A percentile compares a stretch with the other conserved stretches of the same genome.
Conservation (phyloP, 2,888 invertebrate species). For the Volucella inflata region DNA sequence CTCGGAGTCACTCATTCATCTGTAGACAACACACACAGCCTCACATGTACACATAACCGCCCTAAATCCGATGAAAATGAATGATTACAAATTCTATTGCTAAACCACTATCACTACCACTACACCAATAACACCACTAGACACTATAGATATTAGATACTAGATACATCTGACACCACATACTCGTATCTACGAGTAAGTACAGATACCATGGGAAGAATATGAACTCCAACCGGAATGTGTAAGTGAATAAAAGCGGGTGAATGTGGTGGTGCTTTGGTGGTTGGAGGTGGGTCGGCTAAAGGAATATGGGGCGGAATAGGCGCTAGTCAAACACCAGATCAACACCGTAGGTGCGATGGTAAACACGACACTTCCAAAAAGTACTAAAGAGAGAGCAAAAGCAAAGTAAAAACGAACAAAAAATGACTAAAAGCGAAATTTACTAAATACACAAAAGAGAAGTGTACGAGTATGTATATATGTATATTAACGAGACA, state of each 20-base stretch:
- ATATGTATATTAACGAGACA: no score
- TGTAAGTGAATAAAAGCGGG: slow-evolving; percentile 67
- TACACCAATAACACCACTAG: slow-evolving; percentile 22
- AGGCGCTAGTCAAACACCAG: slow-evolving; percentile 79
- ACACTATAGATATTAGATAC: slow-evolving; percentile 1
- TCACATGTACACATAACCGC: slow-evolving; percentile 2
- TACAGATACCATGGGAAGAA: slow-evolving; percentile 34
- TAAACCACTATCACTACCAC: slow-evolving; percentile 17
- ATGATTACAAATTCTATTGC: slow-evolving; percentile 73
- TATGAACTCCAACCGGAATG: slow-evolving; percentile 66
- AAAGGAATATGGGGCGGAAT: slow-evolving; percentile 75
- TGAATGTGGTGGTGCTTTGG: slow-evolving; percentile 37
- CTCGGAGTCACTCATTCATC: slow-evolving; percentile 29
- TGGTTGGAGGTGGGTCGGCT: slow-evolving; percentile 40
- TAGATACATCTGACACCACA: no score
- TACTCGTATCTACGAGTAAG: no score
- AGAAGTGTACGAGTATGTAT: slow-evolving; percentile 42
- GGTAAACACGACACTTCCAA: slow-evolving; percentile 79
- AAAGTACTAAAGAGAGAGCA: slow-evolving; percentile 76
- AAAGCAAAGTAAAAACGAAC: slow-evolving; percentile 48
- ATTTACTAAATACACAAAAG: slow-evolving; percentile 62
- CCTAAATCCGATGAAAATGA: slow-evolving; percentile 33
- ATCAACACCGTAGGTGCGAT: slow-evolving; percentile 83
- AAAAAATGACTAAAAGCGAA: slow-evolving; percentile 28
- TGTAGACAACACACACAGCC: slow-evolving; percentile 14